Evolutionary conservation across 2,888 invertebrate genomes (phyloP).

Genomic region (Nemapogon koenigi): DNA sequence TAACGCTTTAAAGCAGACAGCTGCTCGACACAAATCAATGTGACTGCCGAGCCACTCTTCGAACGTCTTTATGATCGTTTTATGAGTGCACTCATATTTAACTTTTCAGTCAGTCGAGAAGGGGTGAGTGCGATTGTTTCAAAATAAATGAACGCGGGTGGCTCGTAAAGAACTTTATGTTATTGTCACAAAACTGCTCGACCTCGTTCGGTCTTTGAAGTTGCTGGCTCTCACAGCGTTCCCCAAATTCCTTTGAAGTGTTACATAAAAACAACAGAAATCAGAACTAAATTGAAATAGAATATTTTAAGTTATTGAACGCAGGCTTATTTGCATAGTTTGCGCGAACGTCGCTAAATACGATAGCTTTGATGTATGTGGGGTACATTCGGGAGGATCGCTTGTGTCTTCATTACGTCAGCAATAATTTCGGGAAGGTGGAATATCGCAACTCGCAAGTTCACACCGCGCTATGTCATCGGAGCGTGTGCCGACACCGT

Average conservation of each 20-base stretch:
- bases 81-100: slow-evolving; percentile 38
- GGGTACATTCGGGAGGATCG: slow-evolving; percentile 24
- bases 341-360: background rate
- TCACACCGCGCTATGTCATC: slow-evolving; percentile 36
- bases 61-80: slow-evolving; percentile 50
- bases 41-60: slow-evolving; percentile 38
- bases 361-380: slow-evolving; percentile 33
- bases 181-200: slow-evolving; percentile 25
- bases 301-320: slow-evolving; percentile 6
- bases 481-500: slow-evolving; percentile 34
- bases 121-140: slow-evolving; percentile 37
- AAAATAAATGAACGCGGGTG: slow-evolving; percentile 49
- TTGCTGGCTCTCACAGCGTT: slow-evolving; percentile 28
- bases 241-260: slow-evolving; percentile 42
- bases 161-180: slow-evolving; percentile 45
- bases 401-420: slow-evolving; percentile 29
- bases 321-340: slow-evolving; percentile 7
- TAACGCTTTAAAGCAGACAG: slow-evolving; percentile 47
- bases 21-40: slow-evolving; percentile 62
- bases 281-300: background rate
- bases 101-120: slow-evolving; percentile 8
- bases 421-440: slow-evolving; percentile 28
- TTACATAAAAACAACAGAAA: slow-evolving; percentile 2
- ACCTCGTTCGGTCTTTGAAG: slow-evolving; percentile 43
- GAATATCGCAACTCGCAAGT: slow-evolving; percentile 15